A percentile compares a stretch with the other conserved stretches of the same genome.
Conservation (phyloP, 2,113 vertebrate species). For the Dolichotis patagonum region DNA sequence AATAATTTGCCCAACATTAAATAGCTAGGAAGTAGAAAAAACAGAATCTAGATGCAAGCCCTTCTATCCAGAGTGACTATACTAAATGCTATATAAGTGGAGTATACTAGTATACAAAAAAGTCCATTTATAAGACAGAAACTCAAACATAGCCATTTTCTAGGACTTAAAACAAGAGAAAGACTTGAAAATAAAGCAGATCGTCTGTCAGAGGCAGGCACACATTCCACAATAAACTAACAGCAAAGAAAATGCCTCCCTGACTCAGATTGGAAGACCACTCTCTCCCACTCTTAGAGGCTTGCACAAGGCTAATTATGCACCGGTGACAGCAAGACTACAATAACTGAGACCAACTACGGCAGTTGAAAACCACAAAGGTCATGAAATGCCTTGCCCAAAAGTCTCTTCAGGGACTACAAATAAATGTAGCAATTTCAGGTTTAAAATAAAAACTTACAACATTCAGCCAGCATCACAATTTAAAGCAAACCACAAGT, state of each 20-base stretch:
- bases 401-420: neutral
- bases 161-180: neutral
- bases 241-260: neutral
- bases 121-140: neutral
- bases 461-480: neutral
- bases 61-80: neutral
- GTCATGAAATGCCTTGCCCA: neutral
- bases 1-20: neutral
- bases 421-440: neutral
- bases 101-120: neutral
- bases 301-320: neutral
- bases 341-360: neutral
- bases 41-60: neutral
- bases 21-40: neutral
- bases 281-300: neutral
- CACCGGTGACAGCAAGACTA: neutral
- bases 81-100: neutral
- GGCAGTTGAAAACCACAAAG: neutral
- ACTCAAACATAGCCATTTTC: neutral
- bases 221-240: too few relatives aligned
- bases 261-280: neutral
- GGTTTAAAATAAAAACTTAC: neutral
- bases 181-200: neutral
- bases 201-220: neutral
- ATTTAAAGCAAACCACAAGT: constrained; percentile 2